Evolutionary conservation across 92 coral and sea anemone genomes (phyloP), one percentile per base, ranked within the genome.

Genomic region (Plumapathes pennacea): DNA sequence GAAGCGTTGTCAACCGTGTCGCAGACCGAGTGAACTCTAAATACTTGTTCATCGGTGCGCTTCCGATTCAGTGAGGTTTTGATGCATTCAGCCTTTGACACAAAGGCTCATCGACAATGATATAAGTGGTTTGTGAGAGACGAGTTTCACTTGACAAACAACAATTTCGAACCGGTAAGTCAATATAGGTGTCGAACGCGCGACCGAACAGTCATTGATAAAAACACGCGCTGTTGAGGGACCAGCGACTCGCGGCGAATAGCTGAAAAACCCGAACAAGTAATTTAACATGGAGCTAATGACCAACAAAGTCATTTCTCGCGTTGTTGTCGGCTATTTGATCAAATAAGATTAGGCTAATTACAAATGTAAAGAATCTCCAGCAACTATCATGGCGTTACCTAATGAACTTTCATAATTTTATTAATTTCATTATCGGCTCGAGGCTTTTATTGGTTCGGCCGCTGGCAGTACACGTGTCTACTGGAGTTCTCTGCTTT

Each of bases 351-450:
- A 87, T 82, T 87, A 87, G 45, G 55, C 78, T 87, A 87, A 87
- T 87, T 87, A 70, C 83, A 61, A 77, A 72, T 72, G 96, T 82
- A 87, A 87, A 87, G 96, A 83, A 66, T 67, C 48, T 83, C 74
- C 79, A 68, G 38, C 71, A 67, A 43, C 75, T 83, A 87, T 87
- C 96, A 87, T 83, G 86, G 63, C 60, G 71, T 50, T 60, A 41
- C 53, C 83, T 87, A 83, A 87, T 87, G 90, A 87, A 87, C 96
- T 83, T 87, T 77, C 86, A 64, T 73, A 67, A 68, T 67, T 83
- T 83, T 83, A 84, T 88, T 88, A 88, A 88, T 82, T 88, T 88
- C 68, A 88, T 88, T 88, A 88, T 77, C 96, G 56, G 77, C 57
- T 68, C 33, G 61, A 61, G 43, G 29, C 47, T 75, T 66, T 57